Evolutionary conservation across 2,888 invertebrate species (phyloP).

Genomic region (Heterodera filipjevi): DNA sequence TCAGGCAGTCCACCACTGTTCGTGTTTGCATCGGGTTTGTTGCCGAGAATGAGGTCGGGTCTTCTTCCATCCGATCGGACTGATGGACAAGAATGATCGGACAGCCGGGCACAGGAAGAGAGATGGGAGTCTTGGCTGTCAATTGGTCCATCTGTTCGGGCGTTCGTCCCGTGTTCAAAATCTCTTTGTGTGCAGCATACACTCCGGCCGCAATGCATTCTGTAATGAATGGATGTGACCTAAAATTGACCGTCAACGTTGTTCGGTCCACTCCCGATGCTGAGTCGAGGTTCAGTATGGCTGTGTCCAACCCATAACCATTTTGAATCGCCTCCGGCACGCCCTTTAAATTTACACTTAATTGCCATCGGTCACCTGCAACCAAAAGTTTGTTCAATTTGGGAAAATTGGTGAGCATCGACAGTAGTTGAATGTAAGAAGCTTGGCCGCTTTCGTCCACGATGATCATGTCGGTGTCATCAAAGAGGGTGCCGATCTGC

Average conservation of each 20-base stretch:
- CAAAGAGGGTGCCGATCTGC: constrained; percentile 15
- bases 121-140: background rate
- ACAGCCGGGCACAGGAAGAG: background rate
- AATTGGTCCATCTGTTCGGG: background rate
- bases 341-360: background rate
- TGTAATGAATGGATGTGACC: background rate
- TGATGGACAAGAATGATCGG: constrained; percentile 9
- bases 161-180: background rate
- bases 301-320: background rate
- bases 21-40: background rate
- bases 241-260: background rate
- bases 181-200: constrained; percentile 4
- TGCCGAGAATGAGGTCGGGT: constrained; percentile 15
- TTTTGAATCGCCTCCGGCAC: background rate
- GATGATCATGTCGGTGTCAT: background rate
- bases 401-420: constrained; percentile 5
- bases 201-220: constrained; percentile 1
- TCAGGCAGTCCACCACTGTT: background rate
- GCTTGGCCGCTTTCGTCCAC: constrained; percentile 16
- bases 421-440: background rate
- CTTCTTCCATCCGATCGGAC: background rate
- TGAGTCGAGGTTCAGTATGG: background rate
- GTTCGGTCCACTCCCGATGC: background rate
- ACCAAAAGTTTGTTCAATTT: constrained; percentile 5
- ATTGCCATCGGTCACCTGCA: constrained; percentile 1